Percentiles rank a stretch among this genome's conserved stretches.
These are phyloP conservation scores for Drosophila littoralis DNA, from an alignment of 1,140 invertebrate species.

Conservation along the genomic window DNA sequence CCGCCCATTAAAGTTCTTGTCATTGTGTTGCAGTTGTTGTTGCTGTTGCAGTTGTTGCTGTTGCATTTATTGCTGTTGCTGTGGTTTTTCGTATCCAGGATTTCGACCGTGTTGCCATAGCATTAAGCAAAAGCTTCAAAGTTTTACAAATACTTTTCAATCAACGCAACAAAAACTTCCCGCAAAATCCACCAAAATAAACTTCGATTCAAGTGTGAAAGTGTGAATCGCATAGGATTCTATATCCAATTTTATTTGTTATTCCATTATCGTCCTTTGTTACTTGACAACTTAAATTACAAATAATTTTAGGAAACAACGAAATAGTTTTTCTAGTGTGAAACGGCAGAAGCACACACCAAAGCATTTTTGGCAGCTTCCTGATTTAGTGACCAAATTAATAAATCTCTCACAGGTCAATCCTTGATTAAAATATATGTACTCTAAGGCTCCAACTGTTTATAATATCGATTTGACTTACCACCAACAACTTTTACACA, in stretches of 20 bases:
- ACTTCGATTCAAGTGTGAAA: neutral
- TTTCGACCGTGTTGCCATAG: conserved; percentile 25
- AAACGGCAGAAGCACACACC: too few species aligned
- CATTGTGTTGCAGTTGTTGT: conserved; percentile 49
- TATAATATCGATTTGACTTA: too few species aligned
- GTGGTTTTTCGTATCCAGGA: conserved; percentile 57
- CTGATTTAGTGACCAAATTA: too few species aligned
- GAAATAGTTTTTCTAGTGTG: too few species aligned
- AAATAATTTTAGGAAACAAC: too few species aligned
- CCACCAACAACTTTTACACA: neutral
- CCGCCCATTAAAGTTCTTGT: conserved; percentile 68
- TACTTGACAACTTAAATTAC: too few species aligned
- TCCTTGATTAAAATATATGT: too few species aligned
- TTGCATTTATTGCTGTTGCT: conserved; percentile 22
- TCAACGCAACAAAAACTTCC: conserved; percentile 23
- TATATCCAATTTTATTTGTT: conserved; percentile 11
- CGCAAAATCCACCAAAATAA: neutral
- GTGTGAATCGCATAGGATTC: conserved; percentile 5
- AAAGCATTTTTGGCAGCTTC: too few species aligned
- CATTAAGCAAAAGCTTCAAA: conserved; percentile 5
- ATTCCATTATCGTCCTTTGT: too few species aligned
- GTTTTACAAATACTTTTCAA: conserved; percentile 26
- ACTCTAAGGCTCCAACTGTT: too few species aligned
- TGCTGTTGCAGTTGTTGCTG: conserved; percentile 26
- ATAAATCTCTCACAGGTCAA: too few species aligned